Evolutionary conservation across 1,140 invertebrate genomes (phyloP).

Genomic region (Drosophila pachea): DNA sequence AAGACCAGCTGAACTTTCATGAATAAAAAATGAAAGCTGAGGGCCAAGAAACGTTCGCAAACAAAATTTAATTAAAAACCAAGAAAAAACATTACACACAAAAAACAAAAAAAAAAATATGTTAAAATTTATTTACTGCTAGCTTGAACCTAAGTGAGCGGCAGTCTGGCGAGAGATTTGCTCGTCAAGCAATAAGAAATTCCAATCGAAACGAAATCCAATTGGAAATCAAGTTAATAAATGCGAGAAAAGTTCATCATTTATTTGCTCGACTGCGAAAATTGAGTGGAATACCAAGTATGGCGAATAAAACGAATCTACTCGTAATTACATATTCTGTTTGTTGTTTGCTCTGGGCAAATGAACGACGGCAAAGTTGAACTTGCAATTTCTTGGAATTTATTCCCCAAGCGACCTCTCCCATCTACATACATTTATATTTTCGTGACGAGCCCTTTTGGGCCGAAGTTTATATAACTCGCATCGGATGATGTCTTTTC

Average conservation of each 20-base stretch:
- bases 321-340: conserved; percentile 25
- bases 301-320: conserved; percentile 10
- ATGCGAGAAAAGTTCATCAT: conserved; percentile 4
- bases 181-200: background rate
- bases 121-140: background rate
- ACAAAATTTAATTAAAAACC: background rate
- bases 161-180: background rate
- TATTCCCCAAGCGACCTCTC: background rate
- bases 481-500: conserved; percentile 52
- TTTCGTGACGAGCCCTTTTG: conserved; percentile 5
- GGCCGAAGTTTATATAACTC: background rate
- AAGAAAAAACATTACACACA: background rate
- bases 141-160: background rate
- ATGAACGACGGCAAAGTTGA: background rate
- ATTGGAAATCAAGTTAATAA: conserved; percentile 20
- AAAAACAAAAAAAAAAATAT: background rate
- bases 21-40: background rate
- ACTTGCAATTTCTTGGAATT: conserved; percentile 5
- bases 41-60: background rate
- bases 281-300: conserved; percentile 2
- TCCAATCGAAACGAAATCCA: conserved; percentile 19
- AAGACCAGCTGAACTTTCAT: background rate
- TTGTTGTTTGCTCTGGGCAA: conserved; percentile 28
- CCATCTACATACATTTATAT: background rate
- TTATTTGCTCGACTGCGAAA: conserved; percentile 29